Evolutionary conservation across 92 coral and sea anemone species (phyloP).

Genomic region (Parazoanthus swiftii): DNA sequence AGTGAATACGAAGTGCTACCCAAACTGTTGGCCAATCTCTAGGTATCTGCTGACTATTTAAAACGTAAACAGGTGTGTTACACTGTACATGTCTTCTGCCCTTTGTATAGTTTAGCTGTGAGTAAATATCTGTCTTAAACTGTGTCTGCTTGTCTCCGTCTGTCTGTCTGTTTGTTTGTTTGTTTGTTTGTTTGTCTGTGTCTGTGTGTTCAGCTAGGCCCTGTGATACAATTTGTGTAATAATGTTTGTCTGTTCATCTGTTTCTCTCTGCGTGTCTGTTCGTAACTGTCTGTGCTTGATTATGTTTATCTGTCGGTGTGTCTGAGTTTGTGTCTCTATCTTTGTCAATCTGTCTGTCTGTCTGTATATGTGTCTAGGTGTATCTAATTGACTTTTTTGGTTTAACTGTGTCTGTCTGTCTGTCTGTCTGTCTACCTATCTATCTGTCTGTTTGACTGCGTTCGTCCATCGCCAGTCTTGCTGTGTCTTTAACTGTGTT

Average conservation of each 20-base stretch:
- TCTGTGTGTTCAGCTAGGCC: background rate
- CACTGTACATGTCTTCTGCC: background rate
- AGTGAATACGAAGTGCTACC: background rate
- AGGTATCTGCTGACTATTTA: background rate
- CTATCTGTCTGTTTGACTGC: background rate
- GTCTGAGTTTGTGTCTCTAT: background rate
- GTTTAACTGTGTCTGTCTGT: background rate
- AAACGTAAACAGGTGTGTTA: background rate
- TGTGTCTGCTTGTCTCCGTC: background rate
- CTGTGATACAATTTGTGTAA: background rate
- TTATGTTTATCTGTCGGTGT: background rate
- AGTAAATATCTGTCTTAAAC: background rate
- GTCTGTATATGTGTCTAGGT: background rate
- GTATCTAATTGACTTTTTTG: background rate
- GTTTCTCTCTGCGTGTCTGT: background rate
- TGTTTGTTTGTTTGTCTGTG: background rate
- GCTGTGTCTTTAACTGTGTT: background rate
- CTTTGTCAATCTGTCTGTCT: background rate
- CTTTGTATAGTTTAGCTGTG: background rate
- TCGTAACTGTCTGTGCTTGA: background rate
- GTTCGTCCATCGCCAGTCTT: background rate
- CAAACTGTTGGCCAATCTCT: background rate
- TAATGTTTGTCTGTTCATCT: too few species aligned
- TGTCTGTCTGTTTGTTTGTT: background rate
- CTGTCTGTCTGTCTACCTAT: background rate